These are phyloP conservation scores for Heliopora coerulea DNA, from an alignment of 92 coral and sea anemone species.

Conservation along the genomic window DNA sequence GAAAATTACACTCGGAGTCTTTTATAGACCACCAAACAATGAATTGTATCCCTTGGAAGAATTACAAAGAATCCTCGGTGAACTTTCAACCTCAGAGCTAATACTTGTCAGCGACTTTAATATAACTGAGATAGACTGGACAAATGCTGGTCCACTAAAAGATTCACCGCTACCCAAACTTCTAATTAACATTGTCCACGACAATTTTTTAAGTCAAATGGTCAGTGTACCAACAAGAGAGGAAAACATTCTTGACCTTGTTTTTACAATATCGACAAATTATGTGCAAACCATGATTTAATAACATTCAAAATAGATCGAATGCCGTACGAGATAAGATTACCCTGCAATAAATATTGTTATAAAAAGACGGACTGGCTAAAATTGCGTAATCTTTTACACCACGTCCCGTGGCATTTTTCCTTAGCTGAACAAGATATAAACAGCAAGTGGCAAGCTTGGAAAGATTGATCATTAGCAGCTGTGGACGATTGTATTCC, in stretches of 20 bases:
- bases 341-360: conserved; percentile 3
- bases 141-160: conserved; percentile 14
- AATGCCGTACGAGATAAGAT: conserved; percentile 7
- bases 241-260: conserved; percentile 49
- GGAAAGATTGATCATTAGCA: conserved; percentile 50
- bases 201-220: conserved; percentile 36
- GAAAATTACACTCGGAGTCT: conserved; percentile 42
- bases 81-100: conserved; percentile 39
- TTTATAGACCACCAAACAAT: conserved; percentile 44
- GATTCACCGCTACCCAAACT: conserved; percentile 30
- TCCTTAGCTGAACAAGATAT: conserved; percentile 30
- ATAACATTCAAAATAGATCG: conserved; percentile 24
- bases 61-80: conserved; percentile 45
- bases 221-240: conserved; percentile 38
- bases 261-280: conserved; percentile 31
- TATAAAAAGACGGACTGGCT: conserved; percentile 54
- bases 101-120: conserved; percentile 53
- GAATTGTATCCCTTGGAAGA: conserved; percentile 31
- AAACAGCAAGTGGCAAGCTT: conserved; percentile 44
- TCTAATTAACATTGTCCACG: conserved; percentile 38
- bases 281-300: conserved; percentile 40
- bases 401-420: conserved; percentile 40
- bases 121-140: conserved; percentile 43
- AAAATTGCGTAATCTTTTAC: conserved; percentile 21
- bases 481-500: conserved; percentile 56